phyloP scores from a whole-genome alignment of 2,797 vertebrate species.

The Scolopax bukidnonensis region DNA sequence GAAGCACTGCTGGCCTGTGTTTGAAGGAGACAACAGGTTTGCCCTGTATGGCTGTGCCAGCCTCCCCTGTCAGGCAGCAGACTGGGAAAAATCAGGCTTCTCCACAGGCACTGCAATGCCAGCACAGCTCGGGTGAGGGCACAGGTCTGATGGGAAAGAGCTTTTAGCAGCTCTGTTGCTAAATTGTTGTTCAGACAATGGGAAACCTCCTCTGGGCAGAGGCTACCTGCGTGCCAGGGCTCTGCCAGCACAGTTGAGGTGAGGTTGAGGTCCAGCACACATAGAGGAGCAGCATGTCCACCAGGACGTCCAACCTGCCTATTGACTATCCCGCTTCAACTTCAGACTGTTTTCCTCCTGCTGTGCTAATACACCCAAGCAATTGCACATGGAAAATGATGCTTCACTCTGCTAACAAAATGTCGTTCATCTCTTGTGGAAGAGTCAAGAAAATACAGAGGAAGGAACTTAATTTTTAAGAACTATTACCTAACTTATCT shows the following conservation, averaged over 20 bases:
- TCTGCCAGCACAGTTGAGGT: fast-evolving
- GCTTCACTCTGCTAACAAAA: neutral
- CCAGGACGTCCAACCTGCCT: neutral
- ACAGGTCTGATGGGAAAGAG: neutral
- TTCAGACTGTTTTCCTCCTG: neutral
- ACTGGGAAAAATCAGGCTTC: neutral
- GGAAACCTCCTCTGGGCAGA: neutral
- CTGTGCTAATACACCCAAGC: neutral
- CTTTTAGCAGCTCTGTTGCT: neutral
- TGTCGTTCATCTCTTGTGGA: neutral
- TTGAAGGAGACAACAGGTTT: conserved; percentile 17
- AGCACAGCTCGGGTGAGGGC: neutral
- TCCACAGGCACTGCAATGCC: neutral
- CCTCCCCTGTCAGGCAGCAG: neutral
- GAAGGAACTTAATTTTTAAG: neutral
- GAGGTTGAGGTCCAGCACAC: neutral
- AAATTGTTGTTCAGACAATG: neutral
- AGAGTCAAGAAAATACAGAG: neutral
- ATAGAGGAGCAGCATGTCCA: neutral
- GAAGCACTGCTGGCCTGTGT: neutral
- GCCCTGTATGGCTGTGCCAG: neutral
- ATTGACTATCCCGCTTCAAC: neutral
- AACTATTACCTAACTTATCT: neutral
- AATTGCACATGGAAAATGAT: neutral
- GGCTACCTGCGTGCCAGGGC: neutral